These are phyloP conservation scores for Drosophila malerkotliana DNA, from an alignment of 1,140 invertebrate species.

Conservation along the genomic window DNA sequence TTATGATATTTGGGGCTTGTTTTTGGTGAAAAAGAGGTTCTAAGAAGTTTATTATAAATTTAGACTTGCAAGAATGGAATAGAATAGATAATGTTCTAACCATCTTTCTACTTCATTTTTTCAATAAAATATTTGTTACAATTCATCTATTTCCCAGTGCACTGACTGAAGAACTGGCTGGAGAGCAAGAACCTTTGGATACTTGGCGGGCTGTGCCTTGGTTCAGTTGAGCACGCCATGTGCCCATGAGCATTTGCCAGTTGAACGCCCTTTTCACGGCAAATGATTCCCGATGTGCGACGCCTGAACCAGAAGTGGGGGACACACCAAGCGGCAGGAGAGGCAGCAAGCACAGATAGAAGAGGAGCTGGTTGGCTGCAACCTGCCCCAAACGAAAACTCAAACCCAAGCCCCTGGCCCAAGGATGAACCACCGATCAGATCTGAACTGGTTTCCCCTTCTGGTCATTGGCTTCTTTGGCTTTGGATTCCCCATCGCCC, in stretches of 20 bases:
- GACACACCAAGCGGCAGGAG: constrained; percentile 1
- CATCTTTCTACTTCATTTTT: neutral
- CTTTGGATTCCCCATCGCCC: neutral
- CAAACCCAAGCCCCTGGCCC: constrained; percentile 30
- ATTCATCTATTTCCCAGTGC: constrained; percentile 29
- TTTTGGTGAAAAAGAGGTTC: neutral
- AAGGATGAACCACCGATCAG: constrained; percentile 41
- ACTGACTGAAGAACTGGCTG: constrained; percentile 54
- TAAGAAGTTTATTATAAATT: too few relatives aligned
- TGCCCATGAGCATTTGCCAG: constrained; percentile 78
- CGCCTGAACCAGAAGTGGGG: constrained; percentile 41
- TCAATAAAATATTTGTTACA: neutral
- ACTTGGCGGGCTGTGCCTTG: constrained; percentile 11
- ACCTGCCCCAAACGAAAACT: constrained; percentile 51
- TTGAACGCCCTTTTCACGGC: constrained; percentile 84
- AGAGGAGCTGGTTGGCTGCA: constrained; percentile 33
- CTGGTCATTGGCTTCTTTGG: constrained; percentile 49
- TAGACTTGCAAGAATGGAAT: too few relatives aligned
- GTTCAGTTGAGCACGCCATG: constrained; percentile 65
- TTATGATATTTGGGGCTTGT: neutral
- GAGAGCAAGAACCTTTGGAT: constrained; percentile 74
- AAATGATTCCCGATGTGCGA: constrained; percentile 74
- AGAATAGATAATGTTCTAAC: too few relatives aligned
- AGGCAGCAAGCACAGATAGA: constrained; percentile 19
- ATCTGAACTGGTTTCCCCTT: constrained; percentile 58